Conservation (phyloP, 2,888 invertebrate genomes). For the Nomada ferruginata region DNA sequence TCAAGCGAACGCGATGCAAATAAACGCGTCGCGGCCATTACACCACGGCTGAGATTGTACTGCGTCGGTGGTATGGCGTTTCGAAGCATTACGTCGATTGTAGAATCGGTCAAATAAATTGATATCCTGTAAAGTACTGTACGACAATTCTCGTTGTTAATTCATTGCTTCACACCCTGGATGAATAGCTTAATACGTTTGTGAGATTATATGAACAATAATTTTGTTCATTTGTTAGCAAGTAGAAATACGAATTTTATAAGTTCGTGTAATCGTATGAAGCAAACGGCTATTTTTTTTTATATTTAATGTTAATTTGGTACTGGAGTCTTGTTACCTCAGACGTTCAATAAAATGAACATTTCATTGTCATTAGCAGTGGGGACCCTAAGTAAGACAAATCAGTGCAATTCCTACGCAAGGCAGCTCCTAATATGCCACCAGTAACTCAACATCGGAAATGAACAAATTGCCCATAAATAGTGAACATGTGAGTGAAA, state of each 20-base stretch:
- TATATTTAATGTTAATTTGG: too few relatives aligned
- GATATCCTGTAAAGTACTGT: constrained; percentile 77
- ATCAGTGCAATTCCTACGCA: background rate
- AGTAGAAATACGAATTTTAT: too few relatives aligned
- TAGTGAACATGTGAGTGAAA: background rate
- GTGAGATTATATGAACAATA: too few relatives aligned
- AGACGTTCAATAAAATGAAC: too few relatives aligned
- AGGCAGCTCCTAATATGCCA: background rate
- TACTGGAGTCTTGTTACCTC: too few relatives aligned
- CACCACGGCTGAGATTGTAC: constrained; percentile 63
- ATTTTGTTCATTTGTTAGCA: too few relatives aligned
- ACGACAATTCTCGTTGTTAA: constrained; percentile 15
- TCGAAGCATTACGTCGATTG: constrained; percentile 80
- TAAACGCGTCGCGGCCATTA: constrained; percentile 16
- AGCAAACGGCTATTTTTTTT: too few relatives aligned
- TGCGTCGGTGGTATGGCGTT: constrained; percentile 74
- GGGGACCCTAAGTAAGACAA: too few relatives aligned
- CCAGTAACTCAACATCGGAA: background rate
- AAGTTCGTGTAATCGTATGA: too few relatives aligned
- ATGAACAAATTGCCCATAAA: background rate
- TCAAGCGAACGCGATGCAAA: constrained; percentile 42
- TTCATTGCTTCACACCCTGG: constrained; percentile 5
- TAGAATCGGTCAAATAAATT: constrained; percentile 82
- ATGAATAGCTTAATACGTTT: too few relatives aligned
- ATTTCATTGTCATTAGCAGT: too few relatives aligned